Evolutionary conservation across 2,888 invertebrate species (phyloP), one percentile per base, ranked within the genome.

Genomic region (Heliconius ismenius): DNA sequence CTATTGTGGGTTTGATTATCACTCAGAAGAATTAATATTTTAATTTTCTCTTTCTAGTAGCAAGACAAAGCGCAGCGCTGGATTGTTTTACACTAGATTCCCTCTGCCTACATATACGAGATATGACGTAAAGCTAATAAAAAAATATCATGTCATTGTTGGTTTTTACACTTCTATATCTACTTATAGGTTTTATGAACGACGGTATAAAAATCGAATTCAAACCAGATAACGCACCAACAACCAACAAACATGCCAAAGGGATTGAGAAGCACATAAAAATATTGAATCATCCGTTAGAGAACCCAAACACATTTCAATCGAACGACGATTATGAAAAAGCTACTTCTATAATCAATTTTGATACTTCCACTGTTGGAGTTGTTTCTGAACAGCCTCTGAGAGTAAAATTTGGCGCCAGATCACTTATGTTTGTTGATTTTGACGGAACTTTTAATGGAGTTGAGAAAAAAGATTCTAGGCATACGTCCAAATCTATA

Each of bases 191-290:
- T 67, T 73, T 13, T 7, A 28, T 28, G 18, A 63, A 43, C 18
- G 86, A 88, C 81, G 88, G 86, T 2, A 77, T 88, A 13, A 76
- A 83, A 76, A 80, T 88, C 15, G 83, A 88, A 81, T 6, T 85
- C 1, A 79, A 77, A 11, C 84, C 86, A 0, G 83, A 83, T 7
- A 74, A 78, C 2, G 54, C 28, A 32, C 0, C 65, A 3, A 82
- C 67, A 87, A 0, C 83, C 7, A 36, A 49, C 0, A 81, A 82
- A 2, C n/a, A 86, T 0, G 64, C 82, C 7, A 83, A 83, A 49
- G 54, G 78, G 1, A 15, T 86, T 4, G 76, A 81, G 4, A 85
- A 87, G 69, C 86, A 89, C 65, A 24, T 90, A 0, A 85, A 85
- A 79, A 43, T 84, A 24, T 24, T 67, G 1, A 77, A 78, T 63